Base-by-base conservation (phyloP, 2,888 invertebrate genomes). In the Tiliacea aurago region DNA sequence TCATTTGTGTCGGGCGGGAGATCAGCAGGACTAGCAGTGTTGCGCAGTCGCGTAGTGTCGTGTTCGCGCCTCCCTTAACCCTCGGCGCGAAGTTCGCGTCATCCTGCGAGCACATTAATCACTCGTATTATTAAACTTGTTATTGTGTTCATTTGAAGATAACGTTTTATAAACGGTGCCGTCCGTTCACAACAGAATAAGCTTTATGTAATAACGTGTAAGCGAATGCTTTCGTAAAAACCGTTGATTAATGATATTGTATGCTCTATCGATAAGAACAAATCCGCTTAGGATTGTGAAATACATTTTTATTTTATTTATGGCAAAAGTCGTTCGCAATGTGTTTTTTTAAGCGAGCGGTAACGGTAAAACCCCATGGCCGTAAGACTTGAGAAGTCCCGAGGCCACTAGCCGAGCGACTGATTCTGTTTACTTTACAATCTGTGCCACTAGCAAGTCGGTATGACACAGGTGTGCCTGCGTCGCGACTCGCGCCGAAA, bases 141-240 rank as follows among this genome's bases (percentile, higher is more conserved):
- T 95, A 96, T 96, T 96, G 95, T 96, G 95, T 93, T 95, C 95
- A 94, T 95, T 95, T 93, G 93, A 94, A 96, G 96, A 96, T 95
- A 96, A 94, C 95, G 93, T 90, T 93, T 95, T 95, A 95, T 96
- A 96, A 96, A 96, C 96, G 95, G 95, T 95, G 94, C 94, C 95
- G 95, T 96, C 95, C 94, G 95, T 90, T 93, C 87, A 91, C 88
- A 91, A 95, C 95, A 94, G 93, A 93, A 94, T 95, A 95, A 96
- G 95, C 95, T 95, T 90, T 90, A 94, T 95, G 94, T 96, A 95
- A 95, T 94, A 92, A 92, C 92, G 93, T 95, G 95, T 95, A 94
- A 95, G 93, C 93, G 93, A 92, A 91, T 86, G 84, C 86, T 85
- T 81, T 87, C 65, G 78, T 91, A 93, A 93, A 94, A 94, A 92